Evolutionary conservation across 2,113 vertebrate species (phyloP).

Genomic region (Taxidea taxus): DNA sequence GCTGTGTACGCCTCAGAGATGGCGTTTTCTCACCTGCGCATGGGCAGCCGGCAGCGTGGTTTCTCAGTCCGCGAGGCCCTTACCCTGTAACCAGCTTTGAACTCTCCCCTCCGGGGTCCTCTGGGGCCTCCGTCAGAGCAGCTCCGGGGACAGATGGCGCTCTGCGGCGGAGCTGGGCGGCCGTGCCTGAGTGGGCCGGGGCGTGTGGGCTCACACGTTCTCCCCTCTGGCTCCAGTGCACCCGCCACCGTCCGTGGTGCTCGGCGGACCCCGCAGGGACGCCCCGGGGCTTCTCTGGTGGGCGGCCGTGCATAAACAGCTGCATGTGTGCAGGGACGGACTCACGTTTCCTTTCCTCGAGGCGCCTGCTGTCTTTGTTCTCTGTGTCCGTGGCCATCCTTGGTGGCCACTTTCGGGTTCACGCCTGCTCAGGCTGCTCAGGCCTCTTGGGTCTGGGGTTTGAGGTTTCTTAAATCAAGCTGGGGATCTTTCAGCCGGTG

Average conservation of each 20-base stretch:
- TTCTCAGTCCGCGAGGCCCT: background rate
- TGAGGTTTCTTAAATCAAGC: background rate
- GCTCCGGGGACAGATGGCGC: background rate
- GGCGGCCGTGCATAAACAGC: background rate
- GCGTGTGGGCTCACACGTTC: rapidly evolving
- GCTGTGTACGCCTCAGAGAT: background rate
- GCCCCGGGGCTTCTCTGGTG: rapidly evolving
- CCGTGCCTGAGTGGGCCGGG: rapidly evolving
- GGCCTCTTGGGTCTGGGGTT: background rate
- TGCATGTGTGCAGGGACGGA: rapidly evolving
- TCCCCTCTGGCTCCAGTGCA: background rate
- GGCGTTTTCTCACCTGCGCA: background rate
- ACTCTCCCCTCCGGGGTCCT: background rate
- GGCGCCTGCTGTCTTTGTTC: background rate
- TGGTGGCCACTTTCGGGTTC: background rate
- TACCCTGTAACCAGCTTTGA: background rate
- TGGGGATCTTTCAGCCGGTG: background rate
- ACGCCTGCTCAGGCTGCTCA: background rate
- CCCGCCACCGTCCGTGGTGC: background rate
- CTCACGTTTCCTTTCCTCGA: rapidly evolving
- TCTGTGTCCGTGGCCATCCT: background rate
- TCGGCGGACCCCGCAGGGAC: background rate
- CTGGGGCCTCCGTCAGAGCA: background rate
- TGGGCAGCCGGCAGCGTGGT: rapidly evolving
- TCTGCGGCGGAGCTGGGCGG: background rate